phyloP scores from a whole-genome alignment of 2,113 vertebrate genomes.

The Pollimyrus isidori region DNA sequence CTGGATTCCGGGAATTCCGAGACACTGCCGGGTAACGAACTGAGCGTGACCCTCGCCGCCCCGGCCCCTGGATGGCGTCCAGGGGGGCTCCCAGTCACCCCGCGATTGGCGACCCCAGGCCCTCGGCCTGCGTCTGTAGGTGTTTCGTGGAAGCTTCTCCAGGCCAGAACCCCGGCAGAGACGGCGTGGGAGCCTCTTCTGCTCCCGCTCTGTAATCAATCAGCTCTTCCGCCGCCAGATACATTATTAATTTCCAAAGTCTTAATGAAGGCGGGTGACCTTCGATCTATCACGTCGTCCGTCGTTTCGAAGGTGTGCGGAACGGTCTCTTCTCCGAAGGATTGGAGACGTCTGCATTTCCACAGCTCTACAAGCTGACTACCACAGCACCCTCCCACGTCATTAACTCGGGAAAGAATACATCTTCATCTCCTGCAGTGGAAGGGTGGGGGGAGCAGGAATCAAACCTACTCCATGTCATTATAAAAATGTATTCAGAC shows the following conservation, averaged over 20 bases:
- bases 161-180: conserved; percentile 36
- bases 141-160: conserved; percentile 44
- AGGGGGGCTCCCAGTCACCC: conserved; percentile 46
- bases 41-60: conserved; percentile 44
- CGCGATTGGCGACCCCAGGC: conserved; percentile 47
- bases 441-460: no score
- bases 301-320: conserved; percentile 15
- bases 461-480: not conserved
- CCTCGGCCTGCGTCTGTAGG: conserved; percentile 51
- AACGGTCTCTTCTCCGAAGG: conserved; percentile 8
- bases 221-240: conserved; percentile 43
- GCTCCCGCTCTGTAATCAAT: conserved; percentile 54
- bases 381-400: not conserved
- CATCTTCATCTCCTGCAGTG: not conserved
- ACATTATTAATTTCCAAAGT: conserved; percentile 54
- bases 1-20: not conserved
- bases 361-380: not conserved
- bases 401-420: not conserved
- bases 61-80: conserved; percentile 43
- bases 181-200: conserved; percentile 48
- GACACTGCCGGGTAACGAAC: not conserved
- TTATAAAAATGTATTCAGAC: conserved; percentile 1
- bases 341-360: not conserved
- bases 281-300: conserved; percentile 36
- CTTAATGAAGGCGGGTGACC: conserved; percentile 47